Evolutionary conservation across 2,113 vertebrate species (phyloP).

Genomic region (Paralichthys olivaceus): DNA sequence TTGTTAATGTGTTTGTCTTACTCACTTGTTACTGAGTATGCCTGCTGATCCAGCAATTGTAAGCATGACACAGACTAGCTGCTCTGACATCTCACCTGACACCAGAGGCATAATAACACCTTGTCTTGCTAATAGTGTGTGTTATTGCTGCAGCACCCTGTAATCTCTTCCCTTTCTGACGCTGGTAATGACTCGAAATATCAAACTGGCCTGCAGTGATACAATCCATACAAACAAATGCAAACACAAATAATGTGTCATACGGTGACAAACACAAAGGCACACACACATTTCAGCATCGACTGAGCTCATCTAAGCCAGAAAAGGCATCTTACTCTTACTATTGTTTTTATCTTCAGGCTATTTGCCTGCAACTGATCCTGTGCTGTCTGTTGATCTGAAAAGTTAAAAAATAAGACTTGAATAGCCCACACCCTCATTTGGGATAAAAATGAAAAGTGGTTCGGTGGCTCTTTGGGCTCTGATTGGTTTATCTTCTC

Average conservation of each 20-base stretch:
- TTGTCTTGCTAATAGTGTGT: constrained; percentile 77
- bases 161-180: constrained; percentile 79
- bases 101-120: constrained; percentile 80
- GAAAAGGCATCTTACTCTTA: constrained; percentile 44
- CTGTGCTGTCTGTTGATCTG: constrained; percentile 16
- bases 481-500: neutral
- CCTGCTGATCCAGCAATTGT: constrained; percentile 70
- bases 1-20: constrained; percentile 53
- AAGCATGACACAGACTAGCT: constrained; percentile 59
- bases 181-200: constrained; percentile 73
- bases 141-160: constrained; percentile 77
- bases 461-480: neutral
- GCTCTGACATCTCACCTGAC: constrained; percentile 77
- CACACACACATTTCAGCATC: constrained; percentile 7
- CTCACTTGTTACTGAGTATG: constrained; percentile 47
- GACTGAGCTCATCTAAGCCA: constrained; percentile 57
- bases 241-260: constrained; percentile 69
- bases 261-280: constrained; percentile 36
- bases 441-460: constrained; percentile 3
- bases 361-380: constrained; percentile 21
- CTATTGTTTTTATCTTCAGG: constrained; percentile 51
- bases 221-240: constrained; percentile 39
- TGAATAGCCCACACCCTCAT: constrained; percentile 1
- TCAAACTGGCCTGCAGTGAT: constrained; percentile 71
- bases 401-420: constrained; percentile 2